These are phyloP conservation scores for Illadopsis cleaveri DNA, from an alignment of 2,113 vertebrate species.

Conservation along the genomic window DNA sequence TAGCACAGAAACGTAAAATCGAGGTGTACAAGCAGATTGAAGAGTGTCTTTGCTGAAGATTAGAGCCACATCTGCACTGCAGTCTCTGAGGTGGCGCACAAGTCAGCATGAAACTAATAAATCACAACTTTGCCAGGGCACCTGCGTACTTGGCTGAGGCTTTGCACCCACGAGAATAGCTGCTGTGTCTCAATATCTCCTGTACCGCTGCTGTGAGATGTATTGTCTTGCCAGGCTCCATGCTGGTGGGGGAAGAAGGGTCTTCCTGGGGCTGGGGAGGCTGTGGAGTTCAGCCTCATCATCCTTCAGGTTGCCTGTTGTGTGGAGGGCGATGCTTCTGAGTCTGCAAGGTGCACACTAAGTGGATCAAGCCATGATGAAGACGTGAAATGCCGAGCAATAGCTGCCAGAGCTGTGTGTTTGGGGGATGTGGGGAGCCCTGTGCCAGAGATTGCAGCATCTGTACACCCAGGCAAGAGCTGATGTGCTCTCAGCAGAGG, in stretches of 20 bases:
- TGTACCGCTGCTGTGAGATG: neutral
- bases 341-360: rapidly evolving
- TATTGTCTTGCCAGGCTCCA: rapidly evolving
- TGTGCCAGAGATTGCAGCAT: rapidly evolving
- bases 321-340: neutral
- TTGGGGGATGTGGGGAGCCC: neutral
- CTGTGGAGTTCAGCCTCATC: neutral
- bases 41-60: neutral
- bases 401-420: neutral
- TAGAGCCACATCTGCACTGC: neutral
- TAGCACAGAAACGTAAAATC: neutral
- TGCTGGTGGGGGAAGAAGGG: neutral
- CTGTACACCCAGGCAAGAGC: rapidly evolving
- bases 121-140: neutral
- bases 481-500: neutral
- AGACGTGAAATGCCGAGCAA: rapidly evolving
- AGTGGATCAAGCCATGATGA: rapidly evolving
- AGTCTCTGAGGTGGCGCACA: rapidly evolving
- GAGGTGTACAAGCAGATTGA: neutral
- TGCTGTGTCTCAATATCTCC: neutral
- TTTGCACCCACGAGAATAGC: neutral
- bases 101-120: neutral
- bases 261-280: neutral
- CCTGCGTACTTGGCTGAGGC: neutral
- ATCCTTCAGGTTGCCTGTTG: too few relatives aligned